Evolutionary conservation across 2,797 vertebrate genomes (phyloP), one percentile per base, ranked within the genome.

Genomic region (Buceros bicornis): DNA sequence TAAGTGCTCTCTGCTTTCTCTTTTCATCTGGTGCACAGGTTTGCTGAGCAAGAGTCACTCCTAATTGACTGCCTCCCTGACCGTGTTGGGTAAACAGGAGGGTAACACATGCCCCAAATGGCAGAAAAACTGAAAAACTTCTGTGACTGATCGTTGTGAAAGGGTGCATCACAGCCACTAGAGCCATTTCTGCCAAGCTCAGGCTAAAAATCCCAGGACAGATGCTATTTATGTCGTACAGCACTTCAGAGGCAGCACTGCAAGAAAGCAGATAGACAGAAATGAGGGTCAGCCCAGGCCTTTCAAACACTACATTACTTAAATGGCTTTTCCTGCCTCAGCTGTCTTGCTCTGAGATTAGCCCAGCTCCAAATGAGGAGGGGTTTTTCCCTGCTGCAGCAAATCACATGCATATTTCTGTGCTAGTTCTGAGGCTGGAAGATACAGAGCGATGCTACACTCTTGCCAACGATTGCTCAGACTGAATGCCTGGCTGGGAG

Each of bases 321-420:
- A 94, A 96, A 96, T 94, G 96, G 94, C 90, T 97, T 95, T 94
- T 97, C 78, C 97, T 97, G 90, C 89, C 92, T 93, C 93, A 97
- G 96, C 95, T 97, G 96, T 94, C 96, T 80, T 85, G 80, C 83
- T 95, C 86, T 91, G 90, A 97, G 94, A 97, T 97, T 96, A 96
- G 88, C 81, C 37, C 86, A 82, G 1, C 50, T 95, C 92, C 74
- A 85, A 69, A 95, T 11, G 78, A 87, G 94, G 51, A 92, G 65
- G 26, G 3, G 82, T 73, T 66, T 73, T 71, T 10, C 80, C 50
- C 37, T 56, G 60, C 80, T 2, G 1, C 83, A 65, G 86, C 89
- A 85, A 95, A 96, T 90, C 83, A 76, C 53, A 29, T 17, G 48
- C 45, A 62, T 88, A 80, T 93, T 93, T 95, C 95, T 28, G 20